phyloP scores from a whole-genome alignment of 1,140 invertebrate species.

The Meloidogyne chitwoodi region DNA sequence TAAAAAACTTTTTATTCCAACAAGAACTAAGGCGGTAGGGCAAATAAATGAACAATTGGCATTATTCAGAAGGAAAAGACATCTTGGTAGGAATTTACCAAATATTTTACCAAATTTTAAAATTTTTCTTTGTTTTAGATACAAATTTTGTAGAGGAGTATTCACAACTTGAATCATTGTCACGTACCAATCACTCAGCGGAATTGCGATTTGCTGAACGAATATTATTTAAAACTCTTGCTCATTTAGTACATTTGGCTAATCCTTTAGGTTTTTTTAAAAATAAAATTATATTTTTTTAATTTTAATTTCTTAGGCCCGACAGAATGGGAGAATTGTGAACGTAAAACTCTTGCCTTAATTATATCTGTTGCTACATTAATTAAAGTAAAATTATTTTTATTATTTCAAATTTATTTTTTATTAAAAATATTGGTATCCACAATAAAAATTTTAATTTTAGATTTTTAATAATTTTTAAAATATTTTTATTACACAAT shows the following conservation, averaged over 20 bases:
- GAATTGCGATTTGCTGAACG: slow-evolving; percentile 69
- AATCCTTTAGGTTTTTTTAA: not conserved
- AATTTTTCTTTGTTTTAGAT: not conserved
- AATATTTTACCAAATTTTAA: not conserved
- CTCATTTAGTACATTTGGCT: slow-evolving; percentile 31
- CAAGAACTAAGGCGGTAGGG: slow-evolving; percentile 76
- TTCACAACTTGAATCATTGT: slow-evolving; percentile 69
- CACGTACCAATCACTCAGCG: slow-evolving; percentile 74
- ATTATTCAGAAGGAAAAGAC: slow-evolving; percentile 81
- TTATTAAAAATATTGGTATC: too few species aligned
- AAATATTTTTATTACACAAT: too few species aligned
- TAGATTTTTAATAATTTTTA: too few species aligned
- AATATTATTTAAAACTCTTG: slow-evolving; percentile 46
- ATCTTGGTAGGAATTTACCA: slow-evolving; percentile 56
- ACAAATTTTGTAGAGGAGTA: not conserved
- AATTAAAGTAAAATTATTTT: slow-evolving; percentile 47
- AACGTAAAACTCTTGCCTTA: slow-evolving; percentile 46
- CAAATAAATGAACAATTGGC: slow-evolving; percentile 78
- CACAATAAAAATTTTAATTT: too few species aligned
- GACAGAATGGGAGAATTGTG: slow-evolving; percentile 50
- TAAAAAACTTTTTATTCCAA: slow-evolving; percentile 80
- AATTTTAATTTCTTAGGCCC: not conserved
- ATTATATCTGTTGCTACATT: slow-evolving; percentile 53
- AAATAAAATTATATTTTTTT: not conserved
- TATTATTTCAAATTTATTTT: not conserved